Percentiles rank a stretch among this genome's conserved stretches.
phyloP scores from a whole-genome alignment of 2,888 invertebrate genomes.

The Phrixothrix hirtus region DNA sequence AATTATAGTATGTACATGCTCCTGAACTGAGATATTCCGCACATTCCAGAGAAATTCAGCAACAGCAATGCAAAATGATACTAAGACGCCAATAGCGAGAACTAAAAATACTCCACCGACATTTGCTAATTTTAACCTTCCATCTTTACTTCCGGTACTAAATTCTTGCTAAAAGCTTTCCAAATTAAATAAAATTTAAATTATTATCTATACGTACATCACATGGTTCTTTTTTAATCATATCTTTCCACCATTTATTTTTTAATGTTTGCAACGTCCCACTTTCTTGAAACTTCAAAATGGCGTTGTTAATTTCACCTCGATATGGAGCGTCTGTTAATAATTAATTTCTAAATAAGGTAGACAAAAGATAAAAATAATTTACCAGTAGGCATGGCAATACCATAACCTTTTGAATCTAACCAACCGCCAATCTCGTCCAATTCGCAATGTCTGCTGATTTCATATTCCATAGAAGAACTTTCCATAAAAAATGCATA shows the following conservation, averaged over 20 bases:
- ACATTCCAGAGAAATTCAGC: slow-evolving; percentile 86
- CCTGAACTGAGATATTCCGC: slow-evolving; percentile 73
- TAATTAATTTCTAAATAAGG: slow-evolving; percentile 6
- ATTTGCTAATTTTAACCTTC: slow-evolving; percentile 75
- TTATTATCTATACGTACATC: not conserved
- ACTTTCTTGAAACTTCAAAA: slow-evolving; percentile 87
- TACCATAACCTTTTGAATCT: slow-evolving; percentile 91
- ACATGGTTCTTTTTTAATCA: slow-evolving; percentile 53
- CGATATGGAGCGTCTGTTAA: slow-evolving; percentile 73
- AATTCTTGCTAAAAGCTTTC: not conserved
- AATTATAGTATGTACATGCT: no score
- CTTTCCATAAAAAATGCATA: slow-evolving; percentile 98
- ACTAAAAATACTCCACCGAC: slow-evolving; percentile 93
- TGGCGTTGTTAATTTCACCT: slow-evolving; percentile 82
- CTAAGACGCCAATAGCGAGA: slow-evolving; percentile 70
- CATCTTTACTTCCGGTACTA: slow-evolving; percentile 4
- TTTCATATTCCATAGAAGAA: slow-evolving; percentile 88
- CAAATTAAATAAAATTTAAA: not conserved
- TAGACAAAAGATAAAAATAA: no score
- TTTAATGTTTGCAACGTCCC: slow-evolving; percentile 81
- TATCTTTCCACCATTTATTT: slow-evolving; percentile 88
- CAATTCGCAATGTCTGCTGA: slow-evolving; percentile 79
- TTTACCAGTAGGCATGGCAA: slow-evolving; percentile 87
- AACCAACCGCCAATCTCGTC: slow-evolving; percentile 79
- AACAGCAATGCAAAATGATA: slow-evolving; percentile 75